Evolutionary conservation across 1,140 invertebrate genomes (phyloP).

Genomic region (Apis cerana): DNA sequence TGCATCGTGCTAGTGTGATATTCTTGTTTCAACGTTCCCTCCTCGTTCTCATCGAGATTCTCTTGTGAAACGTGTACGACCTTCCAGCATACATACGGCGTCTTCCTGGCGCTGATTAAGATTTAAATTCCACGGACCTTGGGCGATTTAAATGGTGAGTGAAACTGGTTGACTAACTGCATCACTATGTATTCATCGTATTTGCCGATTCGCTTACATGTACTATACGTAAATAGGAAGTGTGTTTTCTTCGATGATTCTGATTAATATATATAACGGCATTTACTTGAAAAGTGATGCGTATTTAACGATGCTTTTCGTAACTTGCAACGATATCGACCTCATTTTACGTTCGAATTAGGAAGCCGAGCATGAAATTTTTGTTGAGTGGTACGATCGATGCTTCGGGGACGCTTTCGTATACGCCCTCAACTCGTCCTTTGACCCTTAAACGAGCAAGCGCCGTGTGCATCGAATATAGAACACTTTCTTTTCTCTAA

Average conservation of each 20-base stretch:
- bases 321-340: neutral
- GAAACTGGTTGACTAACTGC: conserved; percentile 32
- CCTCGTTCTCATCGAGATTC: neutral
- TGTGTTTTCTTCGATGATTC: conserved; percentile 17
- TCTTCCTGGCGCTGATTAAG: conserved; percentile 62
- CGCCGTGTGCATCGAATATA: conserved; percentile 47
- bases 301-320: conserved; percentile 27
- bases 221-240: conserved; percentile 9
- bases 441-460: conserved; percentile 67
- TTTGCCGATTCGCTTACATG: conserved; percentile 26
- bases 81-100: conserved; percentile 31
- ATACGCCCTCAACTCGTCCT: conserved; percentile 65
- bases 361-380: conserved; percentile 49
- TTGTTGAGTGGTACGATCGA: conserved; percentile 59
- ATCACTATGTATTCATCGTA: neutral
- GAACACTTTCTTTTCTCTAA: neutral
- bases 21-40: neutral
- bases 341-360: conserved; percentile 7
- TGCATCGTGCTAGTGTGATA: conserved; percentile 34
- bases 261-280: neutral
- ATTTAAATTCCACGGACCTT: conserved; percentile 70
- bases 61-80: neutral
- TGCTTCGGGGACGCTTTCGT: conserved; percentile 61
- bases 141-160: conserved; percentile 76
- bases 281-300: conserved; percentile 9